These are phyloP conservation scores for Castor canadensis DNA, from an alignment of 2,113 vertebrate genomes.

Conservation along the genomic window DNA sequence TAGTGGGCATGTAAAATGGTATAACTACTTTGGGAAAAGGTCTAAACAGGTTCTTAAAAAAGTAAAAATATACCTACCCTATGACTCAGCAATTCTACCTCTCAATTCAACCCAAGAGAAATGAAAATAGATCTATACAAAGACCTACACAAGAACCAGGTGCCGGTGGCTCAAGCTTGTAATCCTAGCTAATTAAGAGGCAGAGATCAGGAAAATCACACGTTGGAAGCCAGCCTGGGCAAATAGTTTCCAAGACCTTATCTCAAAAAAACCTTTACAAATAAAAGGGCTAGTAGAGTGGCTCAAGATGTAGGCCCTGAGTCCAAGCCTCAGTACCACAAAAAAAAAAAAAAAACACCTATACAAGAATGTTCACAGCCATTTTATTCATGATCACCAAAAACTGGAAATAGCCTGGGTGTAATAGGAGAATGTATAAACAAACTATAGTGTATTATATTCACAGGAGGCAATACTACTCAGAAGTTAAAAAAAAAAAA, in stretches of 20 bases:
- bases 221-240: too few species aligned
- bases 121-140: slow-evolving; percentile 10
- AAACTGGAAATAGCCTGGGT: not conserved
- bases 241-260: too few species aligned
- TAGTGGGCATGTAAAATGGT: not conserved
- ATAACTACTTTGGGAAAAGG: not conserved
- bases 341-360: not conserved
- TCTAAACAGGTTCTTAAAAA: not conserved
- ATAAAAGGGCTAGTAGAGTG: too few species aligned
- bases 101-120: slow-evolving; percentile 2
- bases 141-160: too few species aligned
- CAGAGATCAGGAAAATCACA: too few species aligned
- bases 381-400: not conserved
- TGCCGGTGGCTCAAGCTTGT: not conserved
- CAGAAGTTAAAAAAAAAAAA: not conserved
- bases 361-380: not conserved
- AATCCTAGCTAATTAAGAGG: too few species aligned
- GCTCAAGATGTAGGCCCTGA: too few species aligned
- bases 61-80: not conserved
- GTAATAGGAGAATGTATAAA: not conserved
- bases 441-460: not conserved
- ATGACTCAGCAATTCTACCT: slow-evolving; percentile 13
- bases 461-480: not conserved
- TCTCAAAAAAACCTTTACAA: too few species aligned
- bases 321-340: too few species aligned